Percentiles rank a stretch among this genome's conserved stretches.
Conservation (phyloP, 2,113 vertebrate species). For the Halichoerus grypus region DNA sequence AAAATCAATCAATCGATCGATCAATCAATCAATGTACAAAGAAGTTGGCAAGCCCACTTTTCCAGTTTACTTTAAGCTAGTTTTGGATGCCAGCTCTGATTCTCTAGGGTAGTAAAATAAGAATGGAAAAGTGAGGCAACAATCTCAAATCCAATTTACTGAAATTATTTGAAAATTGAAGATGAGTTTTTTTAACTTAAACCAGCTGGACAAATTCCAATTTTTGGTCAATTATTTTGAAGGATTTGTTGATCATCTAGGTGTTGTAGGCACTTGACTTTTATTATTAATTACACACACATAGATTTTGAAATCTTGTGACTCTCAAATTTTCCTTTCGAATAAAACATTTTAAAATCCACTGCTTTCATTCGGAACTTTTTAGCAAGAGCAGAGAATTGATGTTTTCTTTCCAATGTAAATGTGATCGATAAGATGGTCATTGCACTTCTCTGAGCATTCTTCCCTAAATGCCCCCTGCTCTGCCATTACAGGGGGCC, state of each 20-base stretch:
- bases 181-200: not conserved
- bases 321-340: not conserved
- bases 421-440: not conserved
- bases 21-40: not conserved
- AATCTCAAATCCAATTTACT: slow-evolving; percentile 1
- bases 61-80: slow-evolving; percentile 7
- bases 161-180: slow-evolving; percentile 41
- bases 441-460: not conserved
- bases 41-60: not conserved
- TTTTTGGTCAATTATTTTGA: slow-evolving; percentile 1
- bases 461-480: slow-evolving; percentile 8
- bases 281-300: not conserved
- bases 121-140: not conserved
- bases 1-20: slow-evolving; percentile 13
- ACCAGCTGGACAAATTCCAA: not conserved
- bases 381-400: not conserved
- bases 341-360: not conserved
- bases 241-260: not conserved
- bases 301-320: slow-evolving; percentile 15
- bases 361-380: not conserved
- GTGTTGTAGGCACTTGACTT: not conserved
- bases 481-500: slow-evolving; percentile 92
- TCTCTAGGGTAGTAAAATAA: not conserved
- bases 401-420: not conserved
- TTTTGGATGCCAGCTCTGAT: not conserved